These are phyloP conservation scores for Halotydeus destructor DNA, from an alignment of 1,140 invertebrate genomes.

Conservation along the genomic window DNA sequence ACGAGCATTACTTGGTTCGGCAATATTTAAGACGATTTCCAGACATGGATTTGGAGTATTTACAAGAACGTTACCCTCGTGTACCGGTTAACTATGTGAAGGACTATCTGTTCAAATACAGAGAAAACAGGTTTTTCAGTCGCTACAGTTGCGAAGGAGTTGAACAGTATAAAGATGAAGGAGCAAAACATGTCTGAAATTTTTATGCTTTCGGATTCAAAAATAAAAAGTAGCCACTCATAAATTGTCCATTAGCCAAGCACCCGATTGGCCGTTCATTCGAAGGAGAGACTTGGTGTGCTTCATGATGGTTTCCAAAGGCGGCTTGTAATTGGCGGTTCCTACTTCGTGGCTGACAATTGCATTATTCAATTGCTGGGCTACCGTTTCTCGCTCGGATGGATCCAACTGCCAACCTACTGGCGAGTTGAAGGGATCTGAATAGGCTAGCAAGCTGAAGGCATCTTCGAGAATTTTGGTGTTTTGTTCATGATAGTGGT, in stretches of 20 bases:
- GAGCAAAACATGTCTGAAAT: no score
- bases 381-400: slow-evolving; percentile 73
- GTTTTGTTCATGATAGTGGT: slow-evolving; percentile 61
- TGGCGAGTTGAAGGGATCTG: slow-evolving; percentile 89
- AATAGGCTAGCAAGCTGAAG: slow-evolving; percentile 90
- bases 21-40: slow-evolving; percentile 47
- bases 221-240: slow-evolving; percentile 8
- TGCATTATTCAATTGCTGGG: slow-evolving; percentile 84
- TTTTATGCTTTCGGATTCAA: slow-evolving; percentile 4
- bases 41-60: slow-evolving; percentile 42
- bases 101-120: no score
- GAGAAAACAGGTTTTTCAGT: no score
- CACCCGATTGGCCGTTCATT: slow-evolving; percentile 12
- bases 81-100: slow-evolving; percentile 22
- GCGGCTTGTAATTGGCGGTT: slow-evolving; percentile 2
- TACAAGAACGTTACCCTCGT: slow-evolving; percentile 49
- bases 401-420: slow-evolving; percentile 85
- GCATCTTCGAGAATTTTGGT: slow-evolving; percentile 90
- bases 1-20: slow-evolving; percentile 30
- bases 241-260: slow-evolving; percentile 14
- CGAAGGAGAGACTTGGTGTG: slow-evolving; percentile 13
- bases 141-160: no score
- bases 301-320: slow-evolving; percentile 14
- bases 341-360: slow-evolving; percentile 34
- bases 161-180: no score